These are phyloP conservation scores for Monopterus albus DNA, from an alignment of 2,113 vertebrate species.

Conservation along the genomic window DNA sequence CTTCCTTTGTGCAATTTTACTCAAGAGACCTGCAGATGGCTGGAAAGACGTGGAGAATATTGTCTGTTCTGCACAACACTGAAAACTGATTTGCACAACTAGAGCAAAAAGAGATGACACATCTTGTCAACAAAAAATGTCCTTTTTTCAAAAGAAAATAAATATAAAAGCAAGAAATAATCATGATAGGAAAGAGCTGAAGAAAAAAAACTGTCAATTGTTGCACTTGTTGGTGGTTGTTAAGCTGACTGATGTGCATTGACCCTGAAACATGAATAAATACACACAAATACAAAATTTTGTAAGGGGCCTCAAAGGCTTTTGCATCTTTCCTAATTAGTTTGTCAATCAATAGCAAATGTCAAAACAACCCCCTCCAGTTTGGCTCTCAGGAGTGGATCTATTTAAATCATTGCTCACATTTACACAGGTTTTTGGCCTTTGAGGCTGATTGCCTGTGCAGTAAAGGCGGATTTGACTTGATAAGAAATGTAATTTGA, in stretches of 20 bases:
- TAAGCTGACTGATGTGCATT: constrained; percentile 13
- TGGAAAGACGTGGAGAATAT: neutral
- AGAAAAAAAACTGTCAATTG: neutral
- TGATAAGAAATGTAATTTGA: constrained; percentile 74
- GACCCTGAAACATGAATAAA: neutral
- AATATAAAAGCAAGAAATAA: neutral
- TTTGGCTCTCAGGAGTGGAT: constrained; percentile 1
- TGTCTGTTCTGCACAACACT: neutral
- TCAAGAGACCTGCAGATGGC: constrained; percentile 15
- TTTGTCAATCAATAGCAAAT: constrained; percentile 29
- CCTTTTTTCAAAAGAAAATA: constrained; percentile 13
- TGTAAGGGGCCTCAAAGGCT: constrained; percentile 3
- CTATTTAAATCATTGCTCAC: constrained; percentile 23
- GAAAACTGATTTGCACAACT: constrained; percentile 14
- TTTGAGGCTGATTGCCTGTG: constrained; percentile 29
- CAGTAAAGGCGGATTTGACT: constrained; percentile 36
- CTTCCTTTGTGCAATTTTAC: too few relatives aligned
- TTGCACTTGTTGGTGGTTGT: neutral
- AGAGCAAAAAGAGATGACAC: constrained; percentile 21
- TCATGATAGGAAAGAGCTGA: neutral
- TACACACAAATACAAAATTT: neutral
- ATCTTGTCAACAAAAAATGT: constrained; percentile 5
- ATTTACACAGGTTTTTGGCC: constrained; percentile 32
- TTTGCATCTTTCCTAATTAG: constrained; percentile 11
- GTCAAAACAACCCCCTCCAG: neutral